Base-by-base conservation (phyloP, 30 jellyfish, hydroid and myxozoan genomes). In the Hydra vulgaris region DNA sequence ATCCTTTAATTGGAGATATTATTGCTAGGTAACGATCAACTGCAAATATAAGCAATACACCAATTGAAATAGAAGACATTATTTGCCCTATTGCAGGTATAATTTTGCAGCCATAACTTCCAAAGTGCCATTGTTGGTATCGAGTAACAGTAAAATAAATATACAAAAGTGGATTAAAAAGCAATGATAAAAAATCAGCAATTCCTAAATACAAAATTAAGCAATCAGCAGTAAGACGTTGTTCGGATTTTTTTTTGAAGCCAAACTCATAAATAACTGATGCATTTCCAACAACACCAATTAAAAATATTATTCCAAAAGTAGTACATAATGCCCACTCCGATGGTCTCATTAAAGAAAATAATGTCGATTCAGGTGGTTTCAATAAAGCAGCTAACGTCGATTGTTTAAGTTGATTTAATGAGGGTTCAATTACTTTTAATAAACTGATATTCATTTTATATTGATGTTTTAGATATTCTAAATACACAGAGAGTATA, bases 41-140 rank as follows among this genome's bases (percentile, higher is more conserved):
- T 7, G 87, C 88, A 23, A 81, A 22, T 16, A 81, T 81, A 1
- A 81, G 55, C 5, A 81, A 40, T 0, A 81, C 25, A 7, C 86
- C 86, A 0, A 53, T 74, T 18, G 88, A 81, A 4, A 68, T 68
- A 17, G 86, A 18, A 19, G 86, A 23, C 86, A 72, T 69, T 5
- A 81, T 81, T 27, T 74, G 86, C 7, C 86, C 86, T 17, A 81
- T n/a, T 0, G 88, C 86, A n/a, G 88, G 88, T 24, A 81, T 7
- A 4, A 81, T 17, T 21, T 81, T 70, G 55, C 88, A 81, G 5
- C 88, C 88, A 4, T 5, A 23, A 19, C 27, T 19, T n/a, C 88
- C 88, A 71, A 81, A 81, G 72, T 71, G 86, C 88, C 88, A 81
- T 26, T 26, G 25, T 5, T 25, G 4, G 27, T 26, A 72, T 17